Conservation (phyloP, 2,113 vertebrate species). For the Diadophis punctatus region DNA sequence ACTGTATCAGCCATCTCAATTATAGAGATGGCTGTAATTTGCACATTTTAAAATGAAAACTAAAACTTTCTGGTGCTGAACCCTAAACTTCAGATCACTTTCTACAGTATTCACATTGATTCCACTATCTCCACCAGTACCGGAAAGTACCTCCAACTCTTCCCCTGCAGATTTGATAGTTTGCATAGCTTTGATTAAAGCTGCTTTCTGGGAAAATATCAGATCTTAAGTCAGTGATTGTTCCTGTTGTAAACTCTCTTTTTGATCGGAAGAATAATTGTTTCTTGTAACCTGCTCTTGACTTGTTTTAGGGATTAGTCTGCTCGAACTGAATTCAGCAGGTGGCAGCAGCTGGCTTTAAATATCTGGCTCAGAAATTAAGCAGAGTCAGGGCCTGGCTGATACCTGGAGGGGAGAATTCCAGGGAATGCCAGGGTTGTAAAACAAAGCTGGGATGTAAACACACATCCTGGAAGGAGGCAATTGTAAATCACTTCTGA, state of each 20-base stretch:
- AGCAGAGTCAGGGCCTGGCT: not conserved
- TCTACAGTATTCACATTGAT: not conserved
- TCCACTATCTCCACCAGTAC: not conserved
- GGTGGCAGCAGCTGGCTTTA: not conserved
- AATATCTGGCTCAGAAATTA: not conserved
- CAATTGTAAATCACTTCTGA: not conserved
- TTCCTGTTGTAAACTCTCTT: not conserved
- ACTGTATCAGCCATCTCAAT: not conserved
- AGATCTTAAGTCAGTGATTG: not conserved
- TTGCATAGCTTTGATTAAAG: not conserved
- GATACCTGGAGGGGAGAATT: not conserved
- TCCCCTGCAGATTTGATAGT: not conserved
- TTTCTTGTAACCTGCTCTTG: not conserved
- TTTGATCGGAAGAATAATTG: fast-evolving
- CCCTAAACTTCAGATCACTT: not conserved
- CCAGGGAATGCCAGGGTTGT: not conserved
- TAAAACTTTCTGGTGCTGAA: not conserved
- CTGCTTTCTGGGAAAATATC: not conserved
- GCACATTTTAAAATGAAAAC: not conserved
- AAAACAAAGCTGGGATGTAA: not conserved
- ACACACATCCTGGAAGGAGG: not conserved
- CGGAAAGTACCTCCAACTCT: not conserved
- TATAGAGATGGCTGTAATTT: not conserved
- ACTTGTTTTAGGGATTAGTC: not conserved
- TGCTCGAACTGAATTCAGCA: not conserved